Conservation (phyloP, 2,888 invertebrate genomes). For the Zaprionus bogoriensis region DNA sequence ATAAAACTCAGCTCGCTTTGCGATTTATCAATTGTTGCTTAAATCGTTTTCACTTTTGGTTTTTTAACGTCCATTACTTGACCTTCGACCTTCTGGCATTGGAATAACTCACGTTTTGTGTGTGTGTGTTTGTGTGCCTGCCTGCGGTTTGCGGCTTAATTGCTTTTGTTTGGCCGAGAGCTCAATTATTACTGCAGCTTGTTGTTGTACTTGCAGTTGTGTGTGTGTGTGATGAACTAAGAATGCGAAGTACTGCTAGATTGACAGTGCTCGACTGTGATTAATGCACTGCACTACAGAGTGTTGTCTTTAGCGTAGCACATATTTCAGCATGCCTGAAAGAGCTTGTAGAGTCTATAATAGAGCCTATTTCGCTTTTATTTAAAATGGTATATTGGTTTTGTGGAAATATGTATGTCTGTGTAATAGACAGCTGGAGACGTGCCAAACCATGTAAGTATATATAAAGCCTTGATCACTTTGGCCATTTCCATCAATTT, state of each 20-base stretch:
- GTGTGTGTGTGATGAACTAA: constrained; percentile 8
- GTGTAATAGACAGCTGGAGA: too few relatives aligned
- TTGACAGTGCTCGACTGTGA: constrained; percentile 46
- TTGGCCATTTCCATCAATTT: too few relatives aligned
- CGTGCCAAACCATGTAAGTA: too few relatives aligned
- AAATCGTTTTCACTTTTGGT: constrained; percentile 36
- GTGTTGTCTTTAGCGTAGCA: background rate
- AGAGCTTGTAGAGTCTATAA: too few relatives aligned
- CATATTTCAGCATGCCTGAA: background rate
- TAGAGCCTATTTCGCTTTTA: too few relatives aligned
- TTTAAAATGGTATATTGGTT: too few relatives aligned
- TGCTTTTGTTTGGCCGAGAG: constrained; percentile 12
- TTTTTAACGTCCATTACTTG: constrained; percentile 62
- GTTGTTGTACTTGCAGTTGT: background rate
- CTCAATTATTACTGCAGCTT: constrained; percentile 27
- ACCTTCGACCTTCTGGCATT: constrained; percentile 73
- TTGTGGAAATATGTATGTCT: too few relatives aligned
- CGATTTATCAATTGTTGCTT: constrained; percentile 57
- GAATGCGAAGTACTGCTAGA: background rate
- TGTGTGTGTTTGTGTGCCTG: constrained; percentile 11
- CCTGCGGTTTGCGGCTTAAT: background rate
- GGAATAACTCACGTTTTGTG: constrained; percentile 47
- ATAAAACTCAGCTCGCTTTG: constrained; percentile 38
- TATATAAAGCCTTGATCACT: too few relatives aligned
- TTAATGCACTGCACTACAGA: constrained; percentile 38